phyloP scores from a whole-genome alignment of 2,797 vertebrate genomes.

The Glossophaga mutica region DNA sequence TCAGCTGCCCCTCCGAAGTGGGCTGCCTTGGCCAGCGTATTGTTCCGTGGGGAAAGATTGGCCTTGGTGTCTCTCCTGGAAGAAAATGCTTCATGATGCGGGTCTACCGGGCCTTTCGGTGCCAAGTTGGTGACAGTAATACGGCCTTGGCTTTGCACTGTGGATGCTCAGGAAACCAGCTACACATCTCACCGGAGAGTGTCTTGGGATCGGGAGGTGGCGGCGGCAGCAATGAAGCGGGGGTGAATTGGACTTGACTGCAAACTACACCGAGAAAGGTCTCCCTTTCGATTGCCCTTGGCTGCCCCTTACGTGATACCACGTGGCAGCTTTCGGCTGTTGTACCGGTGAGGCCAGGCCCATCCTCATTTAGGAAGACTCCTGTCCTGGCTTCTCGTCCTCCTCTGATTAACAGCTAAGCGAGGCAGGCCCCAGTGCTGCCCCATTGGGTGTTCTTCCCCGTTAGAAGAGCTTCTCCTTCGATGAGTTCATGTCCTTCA shows the following conservation, averaged over 20 bases:
- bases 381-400: not conserved
- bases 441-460: not conserved
- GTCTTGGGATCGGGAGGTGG: not conserved
- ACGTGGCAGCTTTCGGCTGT: not conserved
- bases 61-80: not conserved
- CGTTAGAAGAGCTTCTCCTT: not conserved
- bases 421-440: fast-evolving
- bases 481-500: not conserved
- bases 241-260: not conserved
- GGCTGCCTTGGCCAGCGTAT: not conserved
- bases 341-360: not conserved
- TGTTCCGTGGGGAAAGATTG: not conserved
- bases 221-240: not conserved
- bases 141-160: not conserved
- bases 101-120: not conserved
- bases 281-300: not conserved
- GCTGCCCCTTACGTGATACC: too few species aligned
- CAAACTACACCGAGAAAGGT: not conserved
- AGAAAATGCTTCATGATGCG: fast-evolving
- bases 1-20: not conserved
- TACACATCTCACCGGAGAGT: not conserved
- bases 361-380: not conserved
- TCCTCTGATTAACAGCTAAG: not conserved
- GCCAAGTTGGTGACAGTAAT: not conserved
- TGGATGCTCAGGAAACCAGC: not conserved